Conservation (phyloP, 35 echinoderm and acorn worm species). For the Ptychodera flava region DNA sequence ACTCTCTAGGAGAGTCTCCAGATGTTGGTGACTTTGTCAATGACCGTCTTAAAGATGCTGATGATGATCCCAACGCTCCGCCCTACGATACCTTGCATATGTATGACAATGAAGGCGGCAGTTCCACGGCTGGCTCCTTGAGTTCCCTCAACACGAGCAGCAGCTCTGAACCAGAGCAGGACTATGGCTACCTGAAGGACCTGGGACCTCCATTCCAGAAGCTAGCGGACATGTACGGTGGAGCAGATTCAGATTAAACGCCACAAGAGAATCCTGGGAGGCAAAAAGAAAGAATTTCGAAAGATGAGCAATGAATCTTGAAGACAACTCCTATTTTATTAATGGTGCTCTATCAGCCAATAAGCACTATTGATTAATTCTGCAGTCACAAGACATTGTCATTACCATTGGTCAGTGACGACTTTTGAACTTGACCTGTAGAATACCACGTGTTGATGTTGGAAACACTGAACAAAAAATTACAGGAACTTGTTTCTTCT, state of each 20-base stretch:
- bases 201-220: constrained; percentile 88
- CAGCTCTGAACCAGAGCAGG: constrained; percentile 75
- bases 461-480: no score
- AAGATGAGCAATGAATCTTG: no score
- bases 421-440: no score
- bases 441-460: no score
- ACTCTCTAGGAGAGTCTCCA: neutral
- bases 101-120: constrained; percentile 84
- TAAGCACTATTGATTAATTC: no score
- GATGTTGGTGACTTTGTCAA: constrained; percentile 96
- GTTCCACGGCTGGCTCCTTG: constrained; percentile 76
- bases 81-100: constrained; percentile 74
- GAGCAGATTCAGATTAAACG: constrained; percentile 23
- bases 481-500: no score
- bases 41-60: constrained; percentile 64
- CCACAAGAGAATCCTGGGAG: no score
- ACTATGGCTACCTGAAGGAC: constrained; percentile 93
- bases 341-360: no score
- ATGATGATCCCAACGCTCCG: constrained; percentile 71
- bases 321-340: no score
- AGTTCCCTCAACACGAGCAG: constrained; percentile 87
- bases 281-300: no score
- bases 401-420: no score
- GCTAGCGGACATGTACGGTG: constrained; percentile 94
- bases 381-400: no score